A percentile compares a stretch with the other conserved stretches of the same genome.
Conservation (phyloP, 35 echinoderm and acorn worm species). For the Apostichopus parvimensis region DNA sequence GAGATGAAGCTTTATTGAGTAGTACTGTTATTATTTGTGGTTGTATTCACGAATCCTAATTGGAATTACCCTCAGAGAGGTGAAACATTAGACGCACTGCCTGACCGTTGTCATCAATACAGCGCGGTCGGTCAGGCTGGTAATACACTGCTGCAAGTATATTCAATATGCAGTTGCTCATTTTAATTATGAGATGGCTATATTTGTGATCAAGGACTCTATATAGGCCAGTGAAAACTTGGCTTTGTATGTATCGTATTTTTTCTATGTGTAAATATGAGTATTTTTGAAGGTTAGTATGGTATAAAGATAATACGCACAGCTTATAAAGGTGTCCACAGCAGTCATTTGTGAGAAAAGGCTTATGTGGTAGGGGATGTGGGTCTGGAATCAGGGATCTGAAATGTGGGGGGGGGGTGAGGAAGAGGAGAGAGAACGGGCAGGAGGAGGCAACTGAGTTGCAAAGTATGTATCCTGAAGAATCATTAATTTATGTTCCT, state of each 20-base stretch:
- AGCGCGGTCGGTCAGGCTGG: neutral
- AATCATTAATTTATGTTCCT: no score
- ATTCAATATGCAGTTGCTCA: neutral
- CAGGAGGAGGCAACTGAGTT: no score
- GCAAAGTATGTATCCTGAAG: no score
- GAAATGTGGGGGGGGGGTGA: neutral
- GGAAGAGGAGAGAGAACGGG: neutral
- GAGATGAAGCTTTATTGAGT: neutral
- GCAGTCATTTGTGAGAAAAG: no score
- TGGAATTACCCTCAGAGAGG: conserved; percentile 7
- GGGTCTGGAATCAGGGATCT: neutral
- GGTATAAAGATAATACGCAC: no score
- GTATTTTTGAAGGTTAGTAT: no score
- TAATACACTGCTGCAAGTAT: neutral
- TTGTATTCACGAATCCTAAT: neutral
- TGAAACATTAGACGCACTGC: conserved; percentile 6
- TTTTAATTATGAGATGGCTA: neutral
- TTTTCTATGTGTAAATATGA: no score
- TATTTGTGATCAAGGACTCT: neutral
- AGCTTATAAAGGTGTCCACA: no score
- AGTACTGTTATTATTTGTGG: no score
- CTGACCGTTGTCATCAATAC: neutral
- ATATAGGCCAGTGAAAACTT: no score
- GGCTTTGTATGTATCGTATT: no score
- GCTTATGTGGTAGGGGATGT: neutral